Evolutionary conservation across 2,113 vertebrate species (phyloP).

Genomic region (Coptodon bakossiorum): DNA sequence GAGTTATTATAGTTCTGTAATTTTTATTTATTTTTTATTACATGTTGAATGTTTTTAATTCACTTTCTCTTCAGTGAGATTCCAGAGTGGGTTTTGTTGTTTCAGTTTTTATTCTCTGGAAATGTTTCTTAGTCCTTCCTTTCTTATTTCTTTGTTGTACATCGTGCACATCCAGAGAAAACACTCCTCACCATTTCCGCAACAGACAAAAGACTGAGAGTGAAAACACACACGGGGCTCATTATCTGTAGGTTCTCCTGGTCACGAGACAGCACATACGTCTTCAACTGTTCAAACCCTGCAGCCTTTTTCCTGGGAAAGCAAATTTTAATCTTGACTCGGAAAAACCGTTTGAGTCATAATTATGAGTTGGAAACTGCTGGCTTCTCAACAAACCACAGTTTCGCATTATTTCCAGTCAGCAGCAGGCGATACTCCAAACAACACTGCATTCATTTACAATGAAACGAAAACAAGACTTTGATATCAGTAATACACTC

Average conservation of each 20-base stretch:
- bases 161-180: not conserved
- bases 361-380: conserved; percentile 9
- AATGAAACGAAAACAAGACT: not conserved
- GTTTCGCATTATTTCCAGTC: conserved; percentile 20
- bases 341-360: conserved; percentile 25
- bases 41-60: not conserved
- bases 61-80: not conserved
- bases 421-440: not conserved
- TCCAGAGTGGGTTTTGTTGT: not conserved
- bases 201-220: not conserved
- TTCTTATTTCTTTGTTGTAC: not conserved
- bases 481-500: not conserved
- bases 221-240: not conserved
- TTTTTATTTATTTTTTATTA: not conserved
- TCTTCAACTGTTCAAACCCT: not conserved
- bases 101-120: not conserved
- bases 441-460: not conserved
- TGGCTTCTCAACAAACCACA: conserved; percentile 14
- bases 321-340: not conserved
- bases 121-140: not conserved
- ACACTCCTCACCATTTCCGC: not conserved
- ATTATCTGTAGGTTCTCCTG: not conserved
- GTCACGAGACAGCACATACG: not conserved
- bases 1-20: not conserved
- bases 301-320: not conserved